Evolutionary conservation across 2,113 vertebrate genomes (phyloP).

Genomic region (Stegostoma tigrinum): DNA sequence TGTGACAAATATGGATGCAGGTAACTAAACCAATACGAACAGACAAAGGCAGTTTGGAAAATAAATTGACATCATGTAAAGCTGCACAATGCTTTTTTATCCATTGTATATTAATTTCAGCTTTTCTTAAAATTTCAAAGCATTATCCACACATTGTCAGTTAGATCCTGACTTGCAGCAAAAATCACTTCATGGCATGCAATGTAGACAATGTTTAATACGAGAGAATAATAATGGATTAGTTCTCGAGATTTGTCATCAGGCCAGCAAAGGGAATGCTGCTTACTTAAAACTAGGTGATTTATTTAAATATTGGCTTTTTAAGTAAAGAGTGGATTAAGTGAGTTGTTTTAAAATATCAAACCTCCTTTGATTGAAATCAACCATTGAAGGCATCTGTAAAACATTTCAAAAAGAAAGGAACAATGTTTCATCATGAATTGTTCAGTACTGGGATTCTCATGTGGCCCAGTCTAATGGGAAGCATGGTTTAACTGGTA

Average conservation of each 20-base stretch:
- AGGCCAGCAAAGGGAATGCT: not conserved
- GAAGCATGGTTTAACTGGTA: not conserved
- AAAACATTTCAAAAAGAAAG: not conserved
- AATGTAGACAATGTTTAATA: not conserved
- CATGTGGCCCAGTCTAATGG: not conserved
- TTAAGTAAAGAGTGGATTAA: not conserved
- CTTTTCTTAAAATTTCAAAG: not conserved
- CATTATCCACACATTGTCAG: not conserved
- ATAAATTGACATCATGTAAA: not conserved
- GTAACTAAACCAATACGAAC: not conserved
- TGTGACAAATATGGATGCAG: not conserved
- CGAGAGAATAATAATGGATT: not conserved
- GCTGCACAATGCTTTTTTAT: not conserved
- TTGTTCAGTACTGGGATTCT: not conserved
- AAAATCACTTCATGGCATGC: not conserved
- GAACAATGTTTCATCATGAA: not conserved
- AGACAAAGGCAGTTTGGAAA: not conserved
- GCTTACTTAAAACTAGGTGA: not conserved
- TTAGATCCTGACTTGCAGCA: not conserved
- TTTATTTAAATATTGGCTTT: slow-evolving; percentile 25
- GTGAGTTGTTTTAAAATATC: slow-evolving; percentile 12
- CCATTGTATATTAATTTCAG: not conserved
- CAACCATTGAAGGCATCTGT: not conserved
- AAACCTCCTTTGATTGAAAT: not conserved
- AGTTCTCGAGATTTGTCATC: no score